These are phyloP conservation scores for Hemistola chrysoprasaria DNA, from an alignment of 2,888 invertebrate genomes.

Conservation along the genomic window DNA sequence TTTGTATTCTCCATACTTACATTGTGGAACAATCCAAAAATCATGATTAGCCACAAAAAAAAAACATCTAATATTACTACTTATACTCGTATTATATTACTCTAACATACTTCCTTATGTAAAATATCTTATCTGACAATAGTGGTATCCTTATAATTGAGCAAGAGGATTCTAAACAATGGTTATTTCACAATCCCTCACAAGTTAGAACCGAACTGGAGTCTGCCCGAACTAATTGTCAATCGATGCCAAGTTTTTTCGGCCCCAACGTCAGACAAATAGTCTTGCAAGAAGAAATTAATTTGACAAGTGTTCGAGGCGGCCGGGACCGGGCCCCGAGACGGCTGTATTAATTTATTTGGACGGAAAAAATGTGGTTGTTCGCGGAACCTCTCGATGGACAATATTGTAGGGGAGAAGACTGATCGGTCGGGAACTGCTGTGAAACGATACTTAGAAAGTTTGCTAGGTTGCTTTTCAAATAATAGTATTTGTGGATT, in stretches of 20 bases:
- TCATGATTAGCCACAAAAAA: no score
- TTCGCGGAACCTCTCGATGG: slow-evolving; percentile 33
- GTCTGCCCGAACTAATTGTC: slow-evolving; percentile 58
- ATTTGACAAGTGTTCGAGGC: slow-evolving; percentile 74
- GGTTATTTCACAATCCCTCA: slow-evolving; percentile 15
- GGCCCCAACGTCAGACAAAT: slow-evolving; percentile 72
- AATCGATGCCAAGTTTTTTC: slow-evolving; percentile 75
- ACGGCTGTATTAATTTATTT: slow-evolving; percentile 79
- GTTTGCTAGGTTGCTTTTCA: slow-evolving; percentile 19
- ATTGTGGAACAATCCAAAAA: no score
- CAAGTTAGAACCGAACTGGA: slow-evolving; percentile 26
- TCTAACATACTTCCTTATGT: no score
- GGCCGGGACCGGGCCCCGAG: slow-evolving; percentile 58
- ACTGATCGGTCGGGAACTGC: slow-evolving; percentile 30
- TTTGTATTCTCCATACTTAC: no score
- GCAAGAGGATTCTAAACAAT: neutral
- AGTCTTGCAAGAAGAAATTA: slow-evolving; percentile 79
- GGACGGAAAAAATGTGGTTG: slow-evolving; percentile 74
- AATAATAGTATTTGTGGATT: no score
- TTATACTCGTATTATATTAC: no score
- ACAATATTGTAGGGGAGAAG: slow-evolving; percentile 36
- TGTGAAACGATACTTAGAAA: slow-evolving; percentile 27
- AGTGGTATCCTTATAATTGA: no score
- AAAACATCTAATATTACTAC: no score
- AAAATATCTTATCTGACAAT: no score